Evolutionary conservation across 2,888 invertebrate genomes (phyloP).

Genomic region (Zygothrica quintamaculata): DNA sequence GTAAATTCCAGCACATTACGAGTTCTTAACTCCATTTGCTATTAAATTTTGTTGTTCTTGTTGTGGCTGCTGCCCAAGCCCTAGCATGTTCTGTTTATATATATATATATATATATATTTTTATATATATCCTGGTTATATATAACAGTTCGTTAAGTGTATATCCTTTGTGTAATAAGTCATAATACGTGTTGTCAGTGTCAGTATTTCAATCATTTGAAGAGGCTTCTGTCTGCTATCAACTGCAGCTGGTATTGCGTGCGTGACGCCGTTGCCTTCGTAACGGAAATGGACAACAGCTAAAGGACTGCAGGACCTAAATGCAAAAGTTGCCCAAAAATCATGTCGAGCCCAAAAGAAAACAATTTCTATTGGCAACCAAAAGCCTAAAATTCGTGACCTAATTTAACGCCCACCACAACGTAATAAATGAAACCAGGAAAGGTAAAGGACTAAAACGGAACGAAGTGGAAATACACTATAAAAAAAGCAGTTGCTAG

Average conservation of each 20-base stretch:
- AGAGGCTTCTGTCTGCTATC: constrained; percentile 17
- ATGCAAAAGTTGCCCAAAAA: constrained; percentile 48
- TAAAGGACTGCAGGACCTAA: constrained; percentile 19
- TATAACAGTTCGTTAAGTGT: too few relatives aligned
- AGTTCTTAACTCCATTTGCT: too few relatives aligned
- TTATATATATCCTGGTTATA: too few relatives aligned
- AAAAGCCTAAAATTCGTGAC: constrained; percentile 58
- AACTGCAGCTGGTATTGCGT: constrained; percentile 44
- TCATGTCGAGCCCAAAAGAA: constrained; percentile 53
- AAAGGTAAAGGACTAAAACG: constrained; percentile 9
- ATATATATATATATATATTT: too few relatives aligned
- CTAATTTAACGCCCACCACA: constrained; percentile 53
- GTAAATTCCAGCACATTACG: too few relatives aligned
- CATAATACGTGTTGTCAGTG: constrained; percentile 30
- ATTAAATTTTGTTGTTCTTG: too few relatives aligned
- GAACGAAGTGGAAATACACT: neutral
- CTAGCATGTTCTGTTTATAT: too few relatives aligned
- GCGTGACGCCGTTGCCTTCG: constrained; percentile 39
- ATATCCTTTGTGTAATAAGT: neutral
- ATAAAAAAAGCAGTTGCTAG: too few relatives aligned
- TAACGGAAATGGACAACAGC: constrained; percentile 58
- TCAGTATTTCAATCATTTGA: constrained; percentile 41
- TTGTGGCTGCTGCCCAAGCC: too few relatives aligned
- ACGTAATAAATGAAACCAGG: constrained; percentile 39
- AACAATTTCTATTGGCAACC: constrained; percentile 46